Evolutionary conservation across 2,113 vertebrate species (phyloP).

Genomic region (Vulpes lagopus): DNA sequence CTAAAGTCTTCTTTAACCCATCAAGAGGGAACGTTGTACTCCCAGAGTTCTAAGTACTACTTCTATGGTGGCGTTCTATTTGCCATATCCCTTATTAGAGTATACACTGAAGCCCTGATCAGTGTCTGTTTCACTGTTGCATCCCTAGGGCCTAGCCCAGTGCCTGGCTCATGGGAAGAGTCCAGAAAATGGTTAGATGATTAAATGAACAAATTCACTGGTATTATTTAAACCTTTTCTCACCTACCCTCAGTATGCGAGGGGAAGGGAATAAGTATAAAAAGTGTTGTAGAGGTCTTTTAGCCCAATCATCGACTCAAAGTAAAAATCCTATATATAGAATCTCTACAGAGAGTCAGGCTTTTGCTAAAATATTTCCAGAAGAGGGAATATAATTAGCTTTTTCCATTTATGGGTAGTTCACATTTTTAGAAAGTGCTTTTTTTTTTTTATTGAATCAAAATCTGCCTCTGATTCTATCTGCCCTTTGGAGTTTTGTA

Average conservation of each 20-base stretch:
- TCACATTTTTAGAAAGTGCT: slow-evolving; percentile 79
- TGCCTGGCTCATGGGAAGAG: background rate
- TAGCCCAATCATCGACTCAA: slow-evolving; percentile 19
- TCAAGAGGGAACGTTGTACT: background rate
- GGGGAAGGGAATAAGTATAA: background rate
- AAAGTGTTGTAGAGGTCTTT: background rate
- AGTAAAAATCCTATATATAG: slow-evolving; percentile 71
- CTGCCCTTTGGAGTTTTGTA: slow-evolving; percentile 53
- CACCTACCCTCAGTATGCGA: background rate
- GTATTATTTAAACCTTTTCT: background rate
- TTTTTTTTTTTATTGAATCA: slow-evolving; percentile 44
- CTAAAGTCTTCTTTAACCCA: background rate
- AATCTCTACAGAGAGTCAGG: background rate
- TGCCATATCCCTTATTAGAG: background rate
- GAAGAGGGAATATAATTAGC: slow-evolving; percentile 68
- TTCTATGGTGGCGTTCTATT: background rate
- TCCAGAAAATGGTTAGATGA: background rate
- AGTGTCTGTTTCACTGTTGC: background rate
- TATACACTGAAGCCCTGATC: background rate
- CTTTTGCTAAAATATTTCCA: slow-evolving; percentile 66
- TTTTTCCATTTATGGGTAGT: slow-evolving; percentile 79
- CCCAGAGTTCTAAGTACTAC: background rate
- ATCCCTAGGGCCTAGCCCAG: background rate
- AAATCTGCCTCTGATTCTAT: slow-evolving; percentile 58
- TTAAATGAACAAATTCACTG: background rate